Percentiles rank a stretch among this genome's conserved stretches.
phyloP scores from a whole-genome alignment of 2,888 invertebrate genomes.

The Heliothis peltigera region DNA sequence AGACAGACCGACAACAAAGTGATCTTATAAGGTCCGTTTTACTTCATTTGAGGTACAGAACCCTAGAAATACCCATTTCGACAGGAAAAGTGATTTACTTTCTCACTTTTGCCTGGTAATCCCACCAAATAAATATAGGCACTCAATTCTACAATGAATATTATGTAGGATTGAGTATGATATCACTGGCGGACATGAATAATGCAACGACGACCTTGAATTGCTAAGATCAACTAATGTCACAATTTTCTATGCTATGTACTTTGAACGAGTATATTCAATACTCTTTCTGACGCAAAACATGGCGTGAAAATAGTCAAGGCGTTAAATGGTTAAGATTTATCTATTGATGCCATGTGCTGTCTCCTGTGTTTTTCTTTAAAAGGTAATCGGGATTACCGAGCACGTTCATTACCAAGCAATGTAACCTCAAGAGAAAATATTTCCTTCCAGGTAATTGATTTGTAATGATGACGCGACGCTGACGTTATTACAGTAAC shows the following conservation, averaged over 20 bases:
- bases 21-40: too few species aligned
- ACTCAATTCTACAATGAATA: conserved; percentile 44
- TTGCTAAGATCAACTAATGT: conserved; percentile 67
- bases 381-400: background rate
- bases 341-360: background rate
- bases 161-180: conserved; percentile 68
- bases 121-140: conserved; percentile 35
- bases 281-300: conserved; percentile 10
- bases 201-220: conserved; percentile 73
- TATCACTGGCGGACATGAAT: conserved; percentile 75
- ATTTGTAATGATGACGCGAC: conserved; percentile 24
- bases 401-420: background rate
- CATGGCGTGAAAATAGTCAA: background rate
- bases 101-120: conserved; percentile 46
- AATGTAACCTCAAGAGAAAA: conserved; percentile 19
- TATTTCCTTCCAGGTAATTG: conserved; percentile 15
- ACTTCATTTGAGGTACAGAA: too few species aligned
- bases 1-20: too few species aligned
- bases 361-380: background rate
- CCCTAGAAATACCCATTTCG: too few species aligned
- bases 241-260: conserved; percentile 63
- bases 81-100: conserved; percentile 41
- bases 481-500: conserved; percentile 25
- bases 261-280: conserved; percentile 32
- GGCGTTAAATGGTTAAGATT: background rate